phyloP scores from a whole-genome alignment of 2,797 vertebrate species.

The Cryptoprocta ferox region DNA sequence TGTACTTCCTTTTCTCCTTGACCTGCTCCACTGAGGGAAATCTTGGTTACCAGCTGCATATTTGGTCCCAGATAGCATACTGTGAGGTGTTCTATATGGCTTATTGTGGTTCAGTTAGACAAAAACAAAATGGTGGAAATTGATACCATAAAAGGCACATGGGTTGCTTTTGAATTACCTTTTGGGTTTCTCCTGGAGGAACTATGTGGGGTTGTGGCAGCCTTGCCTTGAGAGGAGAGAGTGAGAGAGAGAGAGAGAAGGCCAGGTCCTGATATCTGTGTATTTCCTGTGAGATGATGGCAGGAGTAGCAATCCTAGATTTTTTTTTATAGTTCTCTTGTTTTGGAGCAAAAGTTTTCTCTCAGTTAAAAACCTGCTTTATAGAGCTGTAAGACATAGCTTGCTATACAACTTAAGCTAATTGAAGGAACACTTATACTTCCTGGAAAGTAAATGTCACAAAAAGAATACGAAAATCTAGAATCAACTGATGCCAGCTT shows the following conservation, averaged over 20 bases:
- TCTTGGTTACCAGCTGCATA: not conserved
- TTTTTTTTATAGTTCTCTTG: not conserved
- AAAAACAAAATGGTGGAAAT: not conserved
- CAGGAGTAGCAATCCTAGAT: not conserved
- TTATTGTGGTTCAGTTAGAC: not conserved
- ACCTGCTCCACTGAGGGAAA: not conserved
- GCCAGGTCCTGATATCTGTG: not conserved
- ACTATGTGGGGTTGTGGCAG: not conserved
- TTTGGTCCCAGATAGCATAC: too few relatives aligned
- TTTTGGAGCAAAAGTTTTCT: not conserved
- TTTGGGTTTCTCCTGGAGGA: slow-evolving; percentile 10
- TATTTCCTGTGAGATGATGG: not conserved
- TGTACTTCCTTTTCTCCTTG: not conserved
- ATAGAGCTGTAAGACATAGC: not conserved
- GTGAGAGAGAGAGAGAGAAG: not conserved
- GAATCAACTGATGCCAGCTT: not conserved
- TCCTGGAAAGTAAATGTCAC: slow-evolving; percentile 1
- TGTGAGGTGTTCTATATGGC: not conserved
- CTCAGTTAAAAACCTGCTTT: not conserved
- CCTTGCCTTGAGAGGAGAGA: not conserved
- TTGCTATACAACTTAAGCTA: not conserved
- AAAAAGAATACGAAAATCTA: not conserved
- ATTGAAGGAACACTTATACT: slow-evolving; percentile 11
- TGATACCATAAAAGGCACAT: not conserved
- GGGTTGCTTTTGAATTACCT: not conserved